Evolutionary conservation across 2,113 vertebrate species (phyloP).

Genomic region (Hippocampus guttulatus): DNA sequence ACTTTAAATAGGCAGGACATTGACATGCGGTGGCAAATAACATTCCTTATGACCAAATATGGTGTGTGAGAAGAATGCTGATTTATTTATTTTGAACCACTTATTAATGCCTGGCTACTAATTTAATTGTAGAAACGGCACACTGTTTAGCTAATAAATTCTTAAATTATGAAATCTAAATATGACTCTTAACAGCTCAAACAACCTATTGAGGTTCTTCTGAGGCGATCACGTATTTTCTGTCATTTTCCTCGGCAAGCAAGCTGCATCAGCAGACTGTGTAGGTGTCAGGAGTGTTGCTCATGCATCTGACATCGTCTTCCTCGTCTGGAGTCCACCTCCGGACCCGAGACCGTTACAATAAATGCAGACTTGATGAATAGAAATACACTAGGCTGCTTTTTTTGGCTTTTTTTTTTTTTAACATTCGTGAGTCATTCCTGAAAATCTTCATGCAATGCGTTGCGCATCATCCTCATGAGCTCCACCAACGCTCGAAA

Average conservation of each 20-base stretch:
- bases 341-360: conserved; percentile 4
- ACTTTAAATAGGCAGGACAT: too few relatives aligned
- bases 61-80: too few relatives aligned
- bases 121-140: too few relatives aligned
- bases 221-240: too few relatives aligned
- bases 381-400: background rate
- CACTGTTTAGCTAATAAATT: too few relatives aligned
- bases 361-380: background rate
- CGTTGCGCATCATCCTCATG: background rate
- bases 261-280: conserved; percentile 44
- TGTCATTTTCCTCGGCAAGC: conserved; percentile 36
- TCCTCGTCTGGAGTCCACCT: conserved; percentile 50
- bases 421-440: background rate
- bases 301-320: conserved; percentile 45
- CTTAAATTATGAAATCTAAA: too few relatives aligned
- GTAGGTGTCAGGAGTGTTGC: conserved; percentile 58
- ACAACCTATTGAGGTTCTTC: background rate
- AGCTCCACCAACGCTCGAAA: background rate
- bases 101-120: too few relatives aligned
- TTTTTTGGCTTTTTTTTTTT: background rate
- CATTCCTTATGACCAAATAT: too few relatives aligned
- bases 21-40: too few relatives aligned
- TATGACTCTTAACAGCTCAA: too few relatives aligned
- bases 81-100: too few relatives aligned
- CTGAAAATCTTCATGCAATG: background rate